These are phyloP conservation scores for Acanthurus leucopareius DNA, from an alignment of 2,797 vertebrate species.

Conservation along the genomic window DNA sequence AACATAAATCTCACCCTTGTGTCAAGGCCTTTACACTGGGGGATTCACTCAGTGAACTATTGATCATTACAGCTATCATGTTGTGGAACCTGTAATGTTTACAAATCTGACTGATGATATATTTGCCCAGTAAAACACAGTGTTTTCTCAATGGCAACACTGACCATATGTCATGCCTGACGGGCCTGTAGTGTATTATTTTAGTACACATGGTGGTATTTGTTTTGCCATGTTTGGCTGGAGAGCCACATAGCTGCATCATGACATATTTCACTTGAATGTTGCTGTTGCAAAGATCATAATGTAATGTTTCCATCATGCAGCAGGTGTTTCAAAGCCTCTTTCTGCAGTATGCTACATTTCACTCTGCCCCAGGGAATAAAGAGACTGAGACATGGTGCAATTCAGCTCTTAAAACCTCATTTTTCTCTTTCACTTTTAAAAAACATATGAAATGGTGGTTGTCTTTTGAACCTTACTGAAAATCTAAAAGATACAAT, in stretches of 20 bases:
- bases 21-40: conserved; percentile 52
- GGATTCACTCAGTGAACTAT: conserved; percentile 44
- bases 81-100: conserved; percentile 42
- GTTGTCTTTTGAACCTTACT: not conserved
- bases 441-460: conserved; percentile 4
- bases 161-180: conserved; percentile 22
- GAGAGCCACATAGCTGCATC: conserved; percentile 14
- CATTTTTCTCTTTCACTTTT: not conserved
- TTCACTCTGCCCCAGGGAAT: conserved; percentile 35
- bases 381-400: conserved; percentile 5
- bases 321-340: conserved; percentile 52
- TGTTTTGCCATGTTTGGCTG: conserved; percentile 17
- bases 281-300: conserved; percentile 17
- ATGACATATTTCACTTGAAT: conserved; percentile 37
- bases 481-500: not conserved
- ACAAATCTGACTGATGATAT: conserved; percentile 44
- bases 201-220: conserved; percentile 12
- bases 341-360: conserved; percentile 5
- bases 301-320: conserved; percentile 53
- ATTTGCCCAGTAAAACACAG: conserved; percentile 44
- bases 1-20: conserved; percentile 53
- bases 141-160: conserved; percentile 38
- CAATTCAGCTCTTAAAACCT: conserved; percentile 16
- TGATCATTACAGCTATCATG: conserved; percentile 51
- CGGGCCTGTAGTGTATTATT: conserved; percentile 11